These are phyloP conservation scores for Labeo catla DNA, from an alignment of 2,113 vertebrate genomes.

Conservation along the genomic window DNA sequence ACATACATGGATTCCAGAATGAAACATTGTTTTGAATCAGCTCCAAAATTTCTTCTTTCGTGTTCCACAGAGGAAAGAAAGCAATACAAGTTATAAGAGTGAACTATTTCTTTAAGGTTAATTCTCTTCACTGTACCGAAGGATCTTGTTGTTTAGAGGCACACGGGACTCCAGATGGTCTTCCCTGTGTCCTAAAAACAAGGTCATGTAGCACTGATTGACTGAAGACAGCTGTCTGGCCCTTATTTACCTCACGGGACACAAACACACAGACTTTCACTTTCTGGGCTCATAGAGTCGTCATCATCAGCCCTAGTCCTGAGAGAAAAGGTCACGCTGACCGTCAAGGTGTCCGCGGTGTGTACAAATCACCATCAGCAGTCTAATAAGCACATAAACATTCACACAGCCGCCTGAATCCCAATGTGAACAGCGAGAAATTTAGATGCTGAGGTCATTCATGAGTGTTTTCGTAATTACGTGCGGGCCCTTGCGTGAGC, in stretches of 20 bases:
- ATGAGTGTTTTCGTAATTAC: not conserved
- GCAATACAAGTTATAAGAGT: not conserved
- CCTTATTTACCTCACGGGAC: conserved; percentile 41
- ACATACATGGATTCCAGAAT: not conserved
- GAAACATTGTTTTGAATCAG: not conserved
- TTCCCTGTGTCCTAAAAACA: conserved; percentile 36
- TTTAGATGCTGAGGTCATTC: not conserved
- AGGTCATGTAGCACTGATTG: conserved; percentile 43
- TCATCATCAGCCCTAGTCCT: conserved; percentile 10
- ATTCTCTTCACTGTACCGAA: not conserved
- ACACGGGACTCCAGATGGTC: conserved; percentile 15
- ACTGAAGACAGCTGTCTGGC: conserved; percentile 44
- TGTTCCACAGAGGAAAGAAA: not conserved
- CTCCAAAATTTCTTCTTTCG: not conserved
- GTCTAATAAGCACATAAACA: conserved; percentile 19
- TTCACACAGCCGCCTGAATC: not conserved
- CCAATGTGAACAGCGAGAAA: not conserved
- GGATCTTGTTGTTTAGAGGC: conserved; percentile 1
- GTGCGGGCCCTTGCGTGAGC: not conserved
- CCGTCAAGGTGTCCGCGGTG: conserved; percentile 24
- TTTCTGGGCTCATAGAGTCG: conserved; percentile 22
- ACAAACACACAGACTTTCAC: conserved; percentile 1
- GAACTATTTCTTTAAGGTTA: not conserved
- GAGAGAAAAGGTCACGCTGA: conserved; percentile 43
- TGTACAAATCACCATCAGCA: conserved; percentile 39